Percentiles rank a stretch among this genome's conserved stretches.
Evolutionary conservation across 2,113 vertebrate species (phyloP).

Genomic region (Indicator indicator): DNA sequence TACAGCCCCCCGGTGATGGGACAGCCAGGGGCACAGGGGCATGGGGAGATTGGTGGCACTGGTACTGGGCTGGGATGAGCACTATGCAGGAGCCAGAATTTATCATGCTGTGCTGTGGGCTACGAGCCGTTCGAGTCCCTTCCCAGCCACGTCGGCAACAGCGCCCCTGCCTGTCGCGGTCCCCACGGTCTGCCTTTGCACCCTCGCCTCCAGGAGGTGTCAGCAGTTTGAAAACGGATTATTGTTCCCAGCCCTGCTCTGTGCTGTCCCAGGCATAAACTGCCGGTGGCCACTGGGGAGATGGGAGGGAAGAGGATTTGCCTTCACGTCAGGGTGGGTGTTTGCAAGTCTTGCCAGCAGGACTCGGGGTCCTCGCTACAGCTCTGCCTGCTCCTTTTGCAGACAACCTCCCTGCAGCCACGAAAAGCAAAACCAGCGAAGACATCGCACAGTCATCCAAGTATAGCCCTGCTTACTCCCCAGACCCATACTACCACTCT

Average conservation of each 20-base stretch:
- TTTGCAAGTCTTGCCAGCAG: not conserved
- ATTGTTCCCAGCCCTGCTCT: not conserved
- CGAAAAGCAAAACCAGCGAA: conserved; percentile 96
- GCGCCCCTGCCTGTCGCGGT: not conserved
- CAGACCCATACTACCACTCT: conserved; percentile 88
- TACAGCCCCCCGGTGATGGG: not conserved
- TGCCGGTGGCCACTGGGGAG: not conserved
- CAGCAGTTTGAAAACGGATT: not conserved
- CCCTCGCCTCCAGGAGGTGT: not conserved
- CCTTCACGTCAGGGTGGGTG: rapidly evolving
- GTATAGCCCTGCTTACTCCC: conserved; percentile 89
- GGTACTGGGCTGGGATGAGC: not conserved
- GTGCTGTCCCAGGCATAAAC: rapidly evolving
- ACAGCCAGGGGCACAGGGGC: not conserved
- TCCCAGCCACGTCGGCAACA: not conserved
- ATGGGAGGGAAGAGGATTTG: not conserved
- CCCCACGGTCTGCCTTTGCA: not conserved
- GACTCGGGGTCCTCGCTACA: not conserved
- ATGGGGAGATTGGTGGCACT: not conserved
- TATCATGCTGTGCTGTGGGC: not conserved
- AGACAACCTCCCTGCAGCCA: conserved; percentile 86
- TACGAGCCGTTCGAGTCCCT: not conserved
- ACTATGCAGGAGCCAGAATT: not conserved
- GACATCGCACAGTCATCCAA: conserved; percentile 92
- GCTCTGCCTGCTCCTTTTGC: conserved; percentile 20